Base-by-base conservation (phyloP, 1,140 invertebrate species). In the Proctacanthus coquilletti region DNA sequence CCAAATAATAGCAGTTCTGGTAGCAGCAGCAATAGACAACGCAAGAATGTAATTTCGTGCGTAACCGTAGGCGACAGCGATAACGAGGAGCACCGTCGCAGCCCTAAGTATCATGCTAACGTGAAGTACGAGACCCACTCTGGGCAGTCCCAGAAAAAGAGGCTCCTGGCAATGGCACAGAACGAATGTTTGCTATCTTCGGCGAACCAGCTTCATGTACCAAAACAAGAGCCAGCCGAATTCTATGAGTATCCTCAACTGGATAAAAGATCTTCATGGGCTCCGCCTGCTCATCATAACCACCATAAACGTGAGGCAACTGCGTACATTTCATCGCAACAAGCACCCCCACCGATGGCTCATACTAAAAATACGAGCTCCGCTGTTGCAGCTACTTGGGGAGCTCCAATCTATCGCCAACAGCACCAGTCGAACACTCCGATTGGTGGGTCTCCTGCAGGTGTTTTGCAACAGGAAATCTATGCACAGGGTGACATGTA, bases 141-240 rank as follows among this genome's bases (percentile, higher is more conserved):
- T 31, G 59, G 71, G n/a, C 78, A 76, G 47, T 81, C 84, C 10
- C 81, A 85, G 60, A 91, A 91, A 69, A 92, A 91, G 59, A 72
- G 87, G 27, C 64, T 91, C 30, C 57, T 91, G 45, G 84, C 84
- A 14, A 64, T 71, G 58, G 83, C 83, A 11, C 86, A 91, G 58
- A 83, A 79, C 21, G 85, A 88, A 53, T 84, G 80, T 49, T 74
- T 74, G 63, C 51, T 72, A 20, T 46, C 53, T 19, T 11, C 35
- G 40, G 39, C 18, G 21, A 29, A 36, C 27, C 31, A 51, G 21
- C 51, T 53, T 21, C 56, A 56, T 34, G 46, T 56, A 39, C 54
- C 56, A 11, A 60, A 60, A 33, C 57, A 60, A 39, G 57, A 60
- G 35, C 57, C 57, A 35, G 40, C 48, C 2, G 57, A 60, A 32